Evolutionary conservation across 2,888 invertebrate species (phyloP), one percentile per base, ranked within the genome.

Genomic region (Petrophora chlorosata): DNA sequence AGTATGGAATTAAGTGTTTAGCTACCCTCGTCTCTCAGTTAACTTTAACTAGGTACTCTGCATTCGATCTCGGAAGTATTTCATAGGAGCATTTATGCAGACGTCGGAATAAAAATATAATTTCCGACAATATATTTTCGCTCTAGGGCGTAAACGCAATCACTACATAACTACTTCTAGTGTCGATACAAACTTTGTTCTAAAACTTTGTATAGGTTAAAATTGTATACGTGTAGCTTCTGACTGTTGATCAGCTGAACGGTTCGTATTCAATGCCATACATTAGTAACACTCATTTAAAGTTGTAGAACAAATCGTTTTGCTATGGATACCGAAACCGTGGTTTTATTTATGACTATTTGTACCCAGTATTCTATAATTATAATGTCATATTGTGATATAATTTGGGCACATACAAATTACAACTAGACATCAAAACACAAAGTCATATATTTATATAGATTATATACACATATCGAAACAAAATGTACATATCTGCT

Each of bases 31-130:
- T 13, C 23, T 52, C 32, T 36, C 25, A 22, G 32, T 41, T 47
- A 43, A 30, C 33, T 39, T 42, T 12, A 43, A 41, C 40, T 47
- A n/a, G n/a, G n/a, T n/a, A 28, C 39, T 44, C 34, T 50, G 42
- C 40, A 23, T 45, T 38, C 67, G 79, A 81, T 80, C 72, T 76
- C 70, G 71, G 26, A 28, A 34, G 41, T 63, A 67, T 76, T 82
- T 87, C 85, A 86, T 87, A 82, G 86, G 72, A 85, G 85, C 85
- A 84, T 75, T 72, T 82, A 77, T 86, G 84, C 70, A 40, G 9
- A 32, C 10, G 5, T 29, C 40, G 29, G 23, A 8, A 23, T 39
- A n/a, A 5, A 3, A 23, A 35, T 25, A 4, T 9, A 2, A 9
- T 2, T 9, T 25, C n/a, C 9, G 9, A 25, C n/a, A n/a, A n/a